These are phyloP conservation scores for Chlorodrepanis virens DNA, from an alignment of 2,113 vertebrate species.

Conservation along the genomic window DNA sequence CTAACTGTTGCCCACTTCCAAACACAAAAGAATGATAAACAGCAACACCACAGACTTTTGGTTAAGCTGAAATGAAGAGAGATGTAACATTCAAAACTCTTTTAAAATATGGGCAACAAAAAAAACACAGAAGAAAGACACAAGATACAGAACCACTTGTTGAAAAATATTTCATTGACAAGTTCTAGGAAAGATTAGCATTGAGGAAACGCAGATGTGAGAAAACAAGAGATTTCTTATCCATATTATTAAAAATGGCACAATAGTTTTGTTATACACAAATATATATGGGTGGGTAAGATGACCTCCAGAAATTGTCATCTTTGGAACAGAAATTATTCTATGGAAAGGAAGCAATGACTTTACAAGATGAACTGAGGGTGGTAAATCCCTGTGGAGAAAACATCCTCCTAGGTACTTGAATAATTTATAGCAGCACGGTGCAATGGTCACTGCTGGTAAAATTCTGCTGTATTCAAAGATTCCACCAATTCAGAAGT, in stretches of 20 bases:
- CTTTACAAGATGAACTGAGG: background rate
- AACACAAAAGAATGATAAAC: background rate
- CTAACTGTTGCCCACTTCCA: background rate
- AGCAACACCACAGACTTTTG: background rate
- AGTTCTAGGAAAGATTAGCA: background rate
- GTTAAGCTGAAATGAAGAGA: background rate
- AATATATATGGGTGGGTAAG: background rate
- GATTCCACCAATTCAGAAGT: background rate
- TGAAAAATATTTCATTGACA: background rate
- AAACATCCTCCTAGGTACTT: background rate
- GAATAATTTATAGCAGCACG: slow-evolving; percentile 26
- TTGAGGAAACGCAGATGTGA: background rate
- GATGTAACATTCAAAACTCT: background rate
- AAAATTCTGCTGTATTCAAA: background rate
- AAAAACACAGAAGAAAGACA: background rate
- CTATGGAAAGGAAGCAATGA: background rate
- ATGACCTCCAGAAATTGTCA: background rate
- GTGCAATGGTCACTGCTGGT: background rate
- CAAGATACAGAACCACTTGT: background rate
- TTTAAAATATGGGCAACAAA: background rate
- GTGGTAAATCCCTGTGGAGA: background rate
- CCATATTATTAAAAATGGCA: background rate
- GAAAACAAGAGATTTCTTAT: background rate
- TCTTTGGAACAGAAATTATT: background rate
- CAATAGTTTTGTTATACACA: background rate